Evolutionary conservation across 2,888 invertebrate genomes (phyloP), one percentile per base, ranked within the genome.

Genomic region (Harpalus rubripes): DNA sequence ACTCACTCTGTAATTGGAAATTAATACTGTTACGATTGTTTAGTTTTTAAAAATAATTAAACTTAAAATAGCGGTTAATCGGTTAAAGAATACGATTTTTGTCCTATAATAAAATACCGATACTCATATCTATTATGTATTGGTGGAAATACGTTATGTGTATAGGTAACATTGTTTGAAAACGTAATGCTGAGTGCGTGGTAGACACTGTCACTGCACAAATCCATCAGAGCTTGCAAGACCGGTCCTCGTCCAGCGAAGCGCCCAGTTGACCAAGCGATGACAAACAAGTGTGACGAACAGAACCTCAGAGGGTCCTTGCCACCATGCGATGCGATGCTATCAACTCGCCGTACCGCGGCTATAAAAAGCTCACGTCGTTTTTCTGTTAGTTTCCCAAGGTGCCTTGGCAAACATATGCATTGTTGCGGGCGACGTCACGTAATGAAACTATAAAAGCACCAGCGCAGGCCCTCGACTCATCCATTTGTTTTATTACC

Each of bases 291-390:
- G 78, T 78, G 78, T 78, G 78, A 78, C 78, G 78, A 78, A 78
- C 58, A 74, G 22, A 74, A 44, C 72, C 44, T 44, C 44, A 68
- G 68, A 68, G 72, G 72, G 72, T 74, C 72, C 72, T 74, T 74
- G 72, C 72, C 72, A 74, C 72, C 72, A 74, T 16, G 22, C 22
- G 78, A 58, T 78, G 32, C 78, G 32, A 32, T 32, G 32, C 32
- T 76, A 78, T 78, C 78, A 78, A 78, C 68, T 39, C 22, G 7
- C 32, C 32, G 32, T 32, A 7, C 72, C 65, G 26, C 68, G 41
- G 85, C 87, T 82, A 87, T 88, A 88, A 87, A 87, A 88, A 87
- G 85, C 68, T 85, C 87, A 87, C 87, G 87, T 87, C 87, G 86
- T 85, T 81, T 85, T 85, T 85, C 84, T 79, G 79, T 79, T 81